A percentile compares a stretch with the other conserved stretches of the same genome.
phyloP scores from a whole-genome alignment of 2,888 invertebrate species.

The Chymomyza amoena region DNA sequence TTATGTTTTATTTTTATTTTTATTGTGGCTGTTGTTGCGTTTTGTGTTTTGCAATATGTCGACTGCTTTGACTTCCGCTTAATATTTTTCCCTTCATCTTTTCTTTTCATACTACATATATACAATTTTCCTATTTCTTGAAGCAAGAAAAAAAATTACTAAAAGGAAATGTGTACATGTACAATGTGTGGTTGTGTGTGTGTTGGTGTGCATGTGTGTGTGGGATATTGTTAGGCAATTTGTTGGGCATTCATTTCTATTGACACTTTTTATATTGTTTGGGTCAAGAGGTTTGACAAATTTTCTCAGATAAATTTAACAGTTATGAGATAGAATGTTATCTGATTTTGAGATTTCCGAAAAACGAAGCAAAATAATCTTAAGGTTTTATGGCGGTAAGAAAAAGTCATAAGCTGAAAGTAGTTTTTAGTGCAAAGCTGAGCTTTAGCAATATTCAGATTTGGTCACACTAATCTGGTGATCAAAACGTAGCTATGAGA shows the following conservation, averaged over 20 bases:
- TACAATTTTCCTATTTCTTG: slow-evolving; percentile 16
- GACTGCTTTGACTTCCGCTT: slow-evolving; percentile 53
- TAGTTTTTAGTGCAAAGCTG: too few species aligned
- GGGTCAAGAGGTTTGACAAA: slow-evolving; percentile 13
- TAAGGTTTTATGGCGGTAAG: too few species aligned
- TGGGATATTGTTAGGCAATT: slow-evolving; percentile 15
- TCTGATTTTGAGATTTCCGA: background rate
- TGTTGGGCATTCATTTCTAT: slow-evolving; percentile 1
- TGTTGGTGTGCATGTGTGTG: slow-evolving; percentile 3
- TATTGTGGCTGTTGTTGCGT: slow-evolving; percentile 21
- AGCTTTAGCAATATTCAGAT: too few species aligned
- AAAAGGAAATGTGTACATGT: slow-evolving; percentile 63
- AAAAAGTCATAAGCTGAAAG: too few species aligned
- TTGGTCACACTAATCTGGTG: too few species aligned
- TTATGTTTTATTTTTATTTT: slow-evolving; percentile 21
- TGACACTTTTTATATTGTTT: background rate
- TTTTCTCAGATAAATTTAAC: background rate
- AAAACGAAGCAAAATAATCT: background rate
- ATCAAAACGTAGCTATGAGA: too few species aligned
- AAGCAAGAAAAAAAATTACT: slow-evolving; percentile 28
- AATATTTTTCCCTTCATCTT: slow-evolving; percentile 30
- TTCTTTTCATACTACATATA: slow-evolving; percentile 19
- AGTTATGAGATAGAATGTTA: background rate
- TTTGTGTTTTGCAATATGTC: slow-evolving; percentile 61
- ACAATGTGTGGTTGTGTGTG: slow-evolving; percentile 11